Evolutionary conservation across 2,113 vertebrate genomes (phyloP).

Genomic region (Silurus meridionalis): DNA sequence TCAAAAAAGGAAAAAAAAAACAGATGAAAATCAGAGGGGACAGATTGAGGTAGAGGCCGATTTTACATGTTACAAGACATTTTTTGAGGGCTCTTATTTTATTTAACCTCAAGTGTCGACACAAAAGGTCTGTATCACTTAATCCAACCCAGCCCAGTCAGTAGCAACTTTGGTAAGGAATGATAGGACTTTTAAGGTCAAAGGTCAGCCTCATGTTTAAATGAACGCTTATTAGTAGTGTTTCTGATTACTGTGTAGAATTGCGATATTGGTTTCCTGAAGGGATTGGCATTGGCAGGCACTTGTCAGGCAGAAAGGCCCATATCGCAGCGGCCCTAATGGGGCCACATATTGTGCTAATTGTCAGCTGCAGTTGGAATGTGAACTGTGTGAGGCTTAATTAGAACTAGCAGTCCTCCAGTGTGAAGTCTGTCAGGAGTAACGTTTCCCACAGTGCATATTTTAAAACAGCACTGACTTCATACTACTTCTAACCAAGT

Average conservation of each 20-base stretch:
- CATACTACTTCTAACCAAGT: slow-evolving; percentile 11
- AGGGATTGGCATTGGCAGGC: slow-evolving; percentile 53
- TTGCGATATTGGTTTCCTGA: slow-evolving; percentile 42
- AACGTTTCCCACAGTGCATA: slow-evolving; percentile 41
- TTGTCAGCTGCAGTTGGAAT: slow-evolving; percentile 54
- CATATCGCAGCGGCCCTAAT: slow-evolving; percentile 38
- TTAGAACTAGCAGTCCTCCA: slow-evolving; percentile 47
- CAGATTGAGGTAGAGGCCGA: slow-evolving; percentile 23
- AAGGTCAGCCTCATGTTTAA: slow-evolving; percentile 46
- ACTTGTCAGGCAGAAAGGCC: slow-evolving; percentile 38
- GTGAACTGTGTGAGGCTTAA: slow-evolving; percentile 49
- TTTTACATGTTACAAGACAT: slow-evolving; percentile 3
- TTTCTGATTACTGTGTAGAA: slow-evolving; percentile 26
- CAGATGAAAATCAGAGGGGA: neutral
- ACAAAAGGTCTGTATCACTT: neutral
- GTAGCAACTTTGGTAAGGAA: neutral
- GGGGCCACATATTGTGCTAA: slow-evolving; percentile 49
- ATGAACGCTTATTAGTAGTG: slow-evolving; percentile 45
- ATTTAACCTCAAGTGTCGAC: neutral
- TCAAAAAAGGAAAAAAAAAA: slow-evolving; percentile 66
- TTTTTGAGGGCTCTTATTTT: neutral
- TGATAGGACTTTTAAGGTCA: slow-evolving; percentile 39
- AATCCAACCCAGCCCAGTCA: slow-evolving; percentile 2
- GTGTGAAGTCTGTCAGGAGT: slow-evolving; percentile 48
- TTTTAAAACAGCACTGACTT: slow-evolving; percentile 27